These are phyloP conservation scores for Candidula unifasciata DNA, from an alignment of 2,888 invertebrate genomes.

Conservation along the genomic window DNA sequence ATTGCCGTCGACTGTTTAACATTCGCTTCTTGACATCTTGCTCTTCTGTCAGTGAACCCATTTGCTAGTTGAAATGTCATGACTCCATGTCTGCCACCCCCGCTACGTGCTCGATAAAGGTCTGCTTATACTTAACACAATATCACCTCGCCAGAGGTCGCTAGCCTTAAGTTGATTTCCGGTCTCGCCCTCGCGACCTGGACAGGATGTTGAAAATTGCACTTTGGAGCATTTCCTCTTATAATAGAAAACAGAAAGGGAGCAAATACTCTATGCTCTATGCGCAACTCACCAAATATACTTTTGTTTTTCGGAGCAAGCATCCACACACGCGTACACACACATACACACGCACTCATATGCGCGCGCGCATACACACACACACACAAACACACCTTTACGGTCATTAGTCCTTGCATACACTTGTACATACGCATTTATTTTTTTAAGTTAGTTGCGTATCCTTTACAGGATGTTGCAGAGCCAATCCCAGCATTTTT, in stretches of 20 bases:
- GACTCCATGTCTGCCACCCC: no score
- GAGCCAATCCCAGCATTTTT: no score
- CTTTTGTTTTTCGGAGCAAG: not conserved
- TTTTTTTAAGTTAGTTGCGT: no score
- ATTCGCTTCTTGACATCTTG: no score
- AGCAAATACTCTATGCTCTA: not conserved
- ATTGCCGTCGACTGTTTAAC: no score
- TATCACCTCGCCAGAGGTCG: not conserved
- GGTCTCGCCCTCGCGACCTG: not conserved
- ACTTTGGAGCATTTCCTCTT: slow-evolving; percentile 8
- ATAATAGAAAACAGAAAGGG: not conserved
- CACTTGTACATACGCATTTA: no score
- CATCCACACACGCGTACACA: not conserved
- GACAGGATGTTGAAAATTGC: slow-evolving; percentile 27
- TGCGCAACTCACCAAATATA: not conserved
- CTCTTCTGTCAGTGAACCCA: no score
- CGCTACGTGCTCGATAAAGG: not conserved
- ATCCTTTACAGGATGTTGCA: no score
- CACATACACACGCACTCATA: not conserved
- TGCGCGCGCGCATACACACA: no score
- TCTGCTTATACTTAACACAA: not conserved
- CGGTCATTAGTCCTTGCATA: no score
- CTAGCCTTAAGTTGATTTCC: slow-evolving; percentile 18
- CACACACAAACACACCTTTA: no score
- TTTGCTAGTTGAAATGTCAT: no score